Percentiles rank a stretch among this genome's conserved stretches.
Conservation (phyloP, 1,140 invertebrate species). For the Solenopsis invicta region DNA sequence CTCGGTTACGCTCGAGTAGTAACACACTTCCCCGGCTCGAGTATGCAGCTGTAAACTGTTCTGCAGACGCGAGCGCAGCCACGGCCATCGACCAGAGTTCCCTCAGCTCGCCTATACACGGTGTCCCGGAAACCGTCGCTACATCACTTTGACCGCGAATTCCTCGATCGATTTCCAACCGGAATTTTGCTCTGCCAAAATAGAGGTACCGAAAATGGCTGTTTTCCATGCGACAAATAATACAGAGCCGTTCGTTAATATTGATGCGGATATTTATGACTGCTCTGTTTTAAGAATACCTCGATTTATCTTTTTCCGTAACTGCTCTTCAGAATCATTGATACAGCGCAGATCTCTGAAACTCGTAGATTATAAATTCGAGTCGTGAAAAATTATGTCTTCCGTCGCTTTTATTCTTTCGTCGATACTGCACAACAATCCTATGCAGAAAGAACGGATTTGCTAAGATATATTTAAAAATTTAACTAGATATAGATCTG, state of each 20-base stretch:
- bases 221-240: background rate
- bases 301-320: background rate
- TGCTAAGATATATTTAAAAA: too few species aligned
- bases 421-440: background rate
- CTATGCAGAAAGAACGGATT: too few species aligned
- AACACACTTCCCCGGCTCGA: slow-evolving; percentile 72
- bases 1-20: slow-evolving; percentile 76
- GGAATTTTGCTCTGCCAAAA: background rate
- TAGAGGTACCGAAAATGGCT: background rate
- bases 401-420: background rate
- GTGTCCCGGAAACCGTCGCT: slow-evolving; percentile 17
- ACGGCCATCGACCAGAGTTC: slow-evolving; percentile 73
- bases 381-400: background rate
- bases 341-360: background rate
- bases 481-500: too few species aligned
- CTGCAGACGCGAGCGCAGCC: slow-evolving; percentile 63
- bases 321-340: background rate
- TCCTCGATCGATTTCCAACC: background rate
- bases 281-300: background rate
- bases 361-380: background rate
- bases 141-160: background rate
- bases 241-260: background rate
- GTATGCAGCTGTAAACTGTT: slow-evolving; percentile 71
- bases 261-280: background rate
- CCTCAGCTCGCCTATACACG: slow-evolving; percentile 50